Evolutionary conservation across 2,113 vertebrate genomes (phyloP).

Genomic region (Amazona guildingii): DNA sequence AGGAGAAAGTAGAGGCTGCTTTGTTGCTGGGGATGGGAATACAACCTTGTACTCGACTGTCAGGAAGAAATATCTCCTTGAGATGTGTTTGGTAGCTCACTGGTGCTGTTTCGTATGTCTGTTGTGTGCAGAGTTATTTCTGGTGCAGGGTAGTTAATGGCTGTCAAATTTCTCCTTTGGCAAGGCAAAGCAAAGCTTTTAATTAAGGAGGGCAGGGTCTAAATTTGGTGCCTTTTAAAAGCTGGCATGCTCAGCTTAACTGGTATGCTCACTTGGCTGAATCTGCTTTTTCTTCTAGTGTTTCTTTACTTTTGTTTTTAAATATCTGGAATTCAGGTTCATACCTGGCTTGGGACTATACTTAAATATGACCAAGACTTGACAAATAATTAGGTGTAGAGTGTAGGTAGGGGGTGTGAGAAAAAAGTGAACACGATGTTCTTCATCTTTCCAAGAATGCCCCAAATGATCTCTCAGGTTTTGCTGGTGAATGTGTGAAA

Average conservation of each 20-base stretch:
- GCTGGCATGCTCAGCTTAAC: not conserved
- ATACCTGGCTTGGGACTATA: not conserved
- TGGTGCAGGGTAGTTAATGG: not conserved
- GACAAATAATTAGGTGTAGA: not conserved
- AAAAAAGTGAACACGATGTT: not conserved
- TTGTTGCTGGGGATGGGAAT: not conserved
- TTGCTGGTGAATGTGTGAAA: not conserved
- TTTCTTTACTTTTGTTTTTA: not conserved
- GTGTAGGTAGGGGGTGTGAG: not conserved
- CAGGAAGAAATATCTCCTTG: slow-evolving; percentile 74
- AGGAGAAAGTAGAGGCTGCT: not conserved
- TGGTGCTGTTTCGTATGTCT: not conserved
- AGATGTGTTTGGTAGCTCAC: slow-evolving; percentile 12
- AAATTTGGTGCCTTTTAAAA: slow-evolving; percentile 10
- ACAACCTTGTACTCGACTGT: slow-evolving; percentile 54
- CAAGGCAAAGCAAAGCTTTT: slow-evolving; percentile 38
- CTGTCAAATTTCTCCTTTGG: slow-evolving; percentile 10
- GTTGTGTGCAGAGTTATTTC: not conserved
- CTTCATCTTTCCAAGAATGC: not conserved
- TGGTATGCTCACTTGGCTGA: not conserved
- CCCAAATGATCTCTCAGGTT: not conserved
- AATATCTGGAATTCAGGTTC: not conserved
- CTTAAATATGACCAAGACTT: not conserved
- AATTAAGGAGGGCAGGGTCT: slow-evolving; percentile 18
- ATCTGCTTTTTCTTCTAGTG: not conserved